These are phyloP conservation scores for Tetramorium bicarinatum DNA, from an alignment of 2,888 invertebrate genomes.

Conservation along the genomic window DNA sequence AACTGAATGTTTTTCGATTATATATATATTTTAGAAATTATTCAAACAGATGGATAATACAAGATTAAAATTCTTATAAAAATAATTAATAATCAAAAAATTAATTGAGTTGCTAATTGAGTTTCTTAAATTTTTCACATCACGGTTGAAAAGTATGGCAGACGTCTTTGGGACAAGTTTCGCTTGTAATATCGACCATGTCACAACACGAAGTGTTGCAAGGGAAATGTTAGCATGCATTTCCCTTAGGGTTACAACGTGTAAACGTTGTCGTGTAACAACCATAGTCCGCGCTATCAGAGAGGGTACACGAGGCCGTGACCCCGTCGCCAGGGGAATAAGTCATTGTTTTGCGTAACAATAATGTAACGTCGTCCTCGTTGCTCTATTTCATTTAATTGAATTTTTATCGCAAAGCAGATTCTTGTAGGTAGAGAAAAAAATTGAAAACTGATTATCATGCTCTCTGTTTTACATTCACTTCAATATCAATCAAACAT, in stretches of 20 bases:
- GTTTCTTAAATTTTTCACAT: background rate
- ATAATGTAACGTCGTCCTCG: slow-evolving; percentile 29
- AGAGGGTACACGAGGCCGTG: slow-evolving; percentile 56
- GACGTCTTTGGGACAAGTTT: slow-evolving; percentile 9
- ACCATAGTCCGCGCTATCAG: slow-evolving; percentile 39
- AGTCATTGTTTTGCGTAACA: slow-evolving; percentile 75
- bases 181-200: slow-evolving; percentile 43
- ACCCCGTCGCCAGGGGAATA: slow-evolving; percentile 72
- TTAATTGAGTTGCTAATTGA: background rate
- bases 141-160: background rate
- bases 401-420: slow-evolving; percentile 42
- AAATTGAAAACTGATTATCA: background rate
- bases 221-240: slow-evolving; percentile 45
- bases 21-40: background rate
- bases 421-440: background rate
- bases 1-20: background rate
- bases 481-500: background rate
- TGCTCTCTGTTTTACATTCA: background rate
- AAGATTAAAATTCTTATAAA: background rate
- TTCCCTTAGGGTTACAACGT: slow-evolving; percentile 45
- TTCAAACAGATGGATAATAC: background rate
- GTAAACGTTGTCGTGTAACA: slow-evolving; percentile 50
- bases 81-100: background rate
- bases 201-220: slow-evolving; percentile 35
- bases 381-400: slow-evolving; percentile 48